phyloP scores from a whole-genome alignment of 2,797 vertebrate species.

The Diglossa cyanea region DNA sequence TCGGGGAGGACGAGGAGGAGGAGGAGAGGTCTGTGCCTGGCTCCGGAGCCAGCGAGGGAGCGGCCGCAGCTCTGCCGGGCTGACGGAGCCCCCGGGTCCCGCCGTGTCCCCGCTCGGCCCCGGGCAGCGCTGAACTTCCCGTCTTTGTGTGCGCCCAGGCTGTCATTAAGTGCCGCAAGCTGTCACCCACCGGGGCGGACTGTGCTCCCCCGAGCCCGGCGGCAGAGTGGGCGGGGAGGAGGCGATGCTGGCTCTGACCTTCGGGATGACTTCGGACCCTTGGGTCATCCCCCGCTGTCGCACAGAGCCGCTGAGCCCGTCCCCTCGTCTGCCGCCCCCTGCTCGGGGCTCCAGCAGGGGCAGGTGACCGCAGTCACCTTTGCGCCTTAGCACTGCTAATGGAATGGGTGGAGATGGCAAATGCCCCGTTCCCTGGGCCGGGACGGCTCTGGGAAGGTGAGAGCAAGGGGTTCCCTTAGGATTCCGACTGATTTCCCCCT shows the following conservation, averaged over 20 bases:
- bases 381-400: fast-evolving
- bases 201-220: neutral
- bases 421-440: neutral
- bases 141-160: constrained; percentile 23
- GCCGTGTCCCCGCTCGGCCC: neutral
- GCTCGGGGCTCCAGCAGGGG: neutral
- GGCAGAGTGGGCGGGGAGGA: neutral
- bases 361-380: neutral
- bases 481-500: neutral
- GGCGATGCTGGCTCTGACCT: constrained; percentile 8
- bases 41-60: neutral
- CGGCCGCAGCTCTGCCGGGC: neutral
- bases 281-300: neutral
- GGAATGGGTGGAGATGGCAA: fast-evolving
- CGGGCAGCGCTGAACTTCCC: neutral
- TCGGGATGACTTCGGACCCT: neutral
- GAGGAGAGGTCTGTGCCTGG: neutral
- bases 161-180: constrained; percentile 23
- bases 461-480: neutral
- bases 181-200: constrained; percentile 23
- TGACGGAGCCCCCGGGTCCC: neutral
- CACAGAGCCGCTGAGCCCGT: neutral
- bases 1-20: neutral
- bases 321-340: neutral
- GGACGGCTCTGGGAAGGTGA: neutral